Percentiles rank a stretch among this genome's conserved stretches.
These are phyloP conservation scores for Cephus pygmeus DNA, from an alignment of 2,888 invertebrate species.

Conservation along the genomic window DNA sequence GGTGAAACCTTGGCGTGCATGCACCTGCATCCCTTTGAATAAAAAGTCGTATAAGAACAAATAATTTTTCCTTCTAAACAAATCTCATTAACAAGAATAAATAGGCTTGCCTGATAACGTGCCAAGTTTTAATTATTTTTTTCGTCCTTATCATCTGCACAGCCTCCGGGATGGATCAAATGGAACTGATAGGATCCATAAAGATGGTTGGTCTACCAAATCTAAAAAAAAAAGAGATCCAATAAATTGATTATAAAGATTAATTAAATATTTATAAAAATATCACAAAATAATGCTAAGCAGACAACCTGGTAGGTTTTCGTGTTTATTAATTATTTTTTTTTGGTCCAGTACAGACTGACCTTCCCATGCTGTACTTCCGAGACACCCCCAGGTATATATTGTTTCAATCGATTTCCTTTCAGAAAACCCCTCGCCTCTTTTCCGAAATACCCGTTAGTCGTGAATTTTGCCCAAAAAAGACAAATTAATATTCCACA, in stretches of 20 bases:
- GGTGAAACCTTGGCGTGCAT: background rate
- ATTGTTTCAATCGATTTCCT: background rate
- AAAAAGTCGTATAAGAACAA: background rate
- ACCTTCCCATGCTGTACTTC: background rate
- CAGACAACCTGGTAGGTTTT: background rate
- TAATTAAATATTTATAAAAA: background rate
- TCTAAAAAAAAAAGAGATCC: background rate
- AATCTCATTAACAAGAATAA: background rate
- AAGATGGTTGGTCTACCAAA: background rate
- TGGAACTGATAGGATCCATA: background rate
- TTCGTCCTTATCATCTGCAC: background rate
- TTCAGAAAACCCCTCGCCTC: background rate
- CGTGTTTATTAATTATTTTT: background rate
- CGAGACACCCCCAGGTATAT: background rate
- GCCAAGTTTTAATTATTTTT: background rate
- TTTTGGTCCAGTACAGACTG: background rate
- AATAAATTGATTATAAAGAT: background rate
- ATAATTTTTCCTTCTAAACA: background rate
- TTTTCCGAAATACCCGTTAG: background rate
- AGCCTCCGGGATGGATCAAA: no score
- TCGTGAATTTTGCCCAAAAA: background rate
- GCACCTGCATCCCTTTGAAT: background rate
- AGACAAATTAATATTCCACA: background rate
- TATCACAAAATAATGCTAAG: background rate
- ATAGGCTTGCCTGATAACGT: background rate